phyloP scores from a whole-genome alignment of 2,797 vertebrate species.

The Sarcophilus harrisii region DNA sequence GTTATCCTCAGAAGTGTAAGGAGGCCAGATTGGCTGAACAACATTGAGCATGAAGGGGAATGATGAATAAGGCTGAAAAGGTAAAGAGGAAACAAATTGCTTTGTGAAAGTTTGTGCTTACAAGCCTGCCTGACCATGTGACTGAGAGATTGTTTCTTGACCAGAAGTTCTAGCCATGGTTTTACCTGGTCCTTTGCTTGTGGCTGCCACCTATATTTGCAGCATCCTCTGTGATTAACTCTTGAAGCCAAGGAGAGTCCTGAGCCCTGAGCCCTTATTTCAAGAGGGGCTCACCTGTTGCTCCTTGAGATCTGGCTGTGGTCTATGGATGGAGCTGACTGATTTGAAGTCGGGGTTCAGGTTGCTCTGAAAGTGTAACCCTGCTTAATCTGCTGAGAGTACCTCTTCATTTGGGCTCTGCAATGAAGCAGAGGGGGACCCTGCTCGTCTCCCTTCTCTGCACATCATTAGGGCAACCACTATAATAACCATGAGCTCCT shows the following conservation, averaged over 20 bases:
- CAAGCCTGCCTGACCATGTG: not conserved
- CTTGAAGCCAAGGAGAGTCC: not conserved
- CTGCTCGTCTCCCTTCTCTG: not conserved
- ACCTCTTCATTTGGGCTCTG: not conserved
- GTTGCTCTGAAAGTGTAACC: not conserved
- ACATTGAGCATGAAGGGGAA: not conserved
- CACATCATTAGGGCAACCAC: not conserved
- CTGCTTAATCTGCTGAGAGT: not conserved
- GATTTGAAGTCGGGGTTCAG: too few species aligned
- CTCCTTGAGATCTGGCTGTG: not conserved
- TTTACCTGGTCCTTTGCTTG: not conserved
- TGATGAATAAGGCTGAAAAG: not conserved
- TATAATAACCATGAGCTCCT: fast-evolving
- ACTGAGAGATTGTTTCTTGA: not conserved
- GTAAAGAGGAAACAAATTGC: not conserved
- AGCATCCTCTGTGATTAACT: not conserved
- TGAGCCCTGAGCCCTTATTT: not conserved
- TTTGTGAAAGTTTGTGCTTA: too few species aligned
- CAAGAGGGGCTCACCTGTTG: not conserved
- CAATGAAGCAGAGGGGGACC: not conserved
- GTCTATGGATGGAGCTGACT: not conserved
- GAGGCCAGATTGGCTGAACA: not conserved
- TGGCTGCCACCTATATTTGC: not conserved
- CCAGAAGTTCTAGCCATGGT: too few species aligned
- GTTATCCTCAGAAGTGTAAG: not conserved